Base-by-base conservation (phyloP, 2,113 vertebrate genomes). In the Orthonyx spaldingii region DNA sequence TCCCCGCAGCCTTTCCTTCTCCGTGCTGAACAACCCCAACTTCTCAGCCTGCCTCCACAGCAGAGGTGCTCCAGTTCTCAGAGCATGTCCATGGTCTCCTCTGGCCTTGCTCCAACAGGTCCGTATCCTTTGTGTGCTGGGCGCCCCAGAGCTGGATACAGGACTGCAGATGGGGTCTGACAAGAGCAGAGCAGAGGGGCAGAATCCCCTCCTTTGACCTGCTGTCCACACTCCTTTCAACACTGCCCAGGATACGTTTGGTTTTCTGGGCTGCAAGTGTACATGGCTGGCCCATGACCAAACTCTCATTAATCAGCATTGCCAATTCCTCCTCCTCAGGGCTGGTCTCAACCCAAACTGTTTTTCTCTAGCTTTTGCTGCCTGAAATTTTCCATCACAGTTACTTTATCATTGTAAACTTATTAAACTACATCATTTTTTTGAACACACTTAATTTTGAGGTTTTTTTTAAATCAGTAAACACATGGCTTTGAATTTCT, bases 241-340 rank as follows among this genome's bases (percentile, higher is more conserved):
- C n/a, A 53, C 6, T 60, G 61, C 9, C 39, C 61, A 41, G n/a
- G n/a, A 39, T 26, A 65, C 0, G 0, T 18, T 13, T 47, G 55
- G 24, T 47, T 60, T 61, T 53, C 61, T 68, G 61, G 39, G 24
- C 47, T 68, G 30, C 46, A 83, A 60, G 30, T n/a, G 28, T 39
- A 68, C 24, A 5, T 47, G 41, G 39, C 53, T 61, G 46, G 46
- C 78, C 68, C 61, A 35, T 22, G 24, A 17, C 28, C 47, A 75
- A 61, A 24, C 24, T 35, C 28, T 24, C 47, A 75, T 41, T 20
- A 26, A 26, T n/a, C 39, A 26, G 7, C n/a, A 41, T 3, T 47
- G 13, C 20, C 53, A 75, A 53, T 15, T 60, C 55, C n/a, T 68
- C 41, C 39, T 75, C 30, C 30, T 53, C 16, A 41, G 39, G 61